Conservation (phyloP, 1,140 invertebrate genomes). For the Hestina assimilis region DNA sequence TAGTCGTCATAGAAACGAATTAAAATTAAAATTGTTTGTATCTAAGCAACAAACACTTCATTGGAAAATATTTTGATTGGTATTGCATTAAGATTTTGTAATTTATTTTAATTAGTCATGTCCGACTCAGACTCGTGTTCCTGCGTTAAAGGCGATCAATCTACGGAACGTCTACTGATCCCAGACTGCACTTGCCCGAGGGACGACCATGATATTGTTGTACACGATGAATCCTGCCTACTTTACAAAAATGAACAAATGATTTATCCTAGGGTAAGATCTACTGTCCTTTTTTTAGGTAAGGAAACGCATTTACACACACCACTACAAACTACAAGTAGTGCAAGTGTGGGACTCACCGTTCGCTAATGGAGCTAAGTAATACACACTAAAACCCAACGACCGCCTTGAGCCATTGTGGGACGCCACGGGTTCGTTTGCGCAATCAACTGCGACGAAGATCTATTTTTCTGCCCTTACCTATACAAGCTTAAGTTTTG, state of each 20-base stretch:
- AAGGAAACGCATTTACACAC: no score
- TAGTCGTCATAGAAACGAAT: not conserved
- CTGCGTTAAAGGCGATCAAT: constrained; percentile 27
- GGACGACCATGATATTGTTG: constrained; percentile 43
- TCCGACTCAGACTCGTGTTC: constrained; percentile 15
- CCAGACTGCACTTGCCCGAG: constrained; percentile 39
- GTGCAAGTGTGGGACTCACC: no score
- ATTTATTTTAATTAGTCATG: constrained; percentile 4
- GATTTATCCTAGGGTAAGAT: constrained; percentile 43
- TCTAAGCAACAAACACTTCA: constrained; percentile 35
- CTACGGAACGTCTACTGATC: constrained; percentile 3
- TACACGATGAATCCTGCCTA: constrained; percentile 48
- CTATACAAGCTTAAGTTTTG: no score
- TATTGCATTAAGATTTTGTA: not conserved
- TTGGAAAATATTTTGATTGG: not conserved
- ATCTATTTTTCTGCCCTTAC: no score
- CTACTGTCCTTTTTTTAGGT: constrained; percentile 11
- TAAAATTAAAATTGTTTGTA: constrained; percentile 14
- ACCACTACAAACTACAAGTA: no score
- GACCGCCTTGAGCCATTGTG: no score
- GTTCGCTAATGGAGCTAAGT: no score
- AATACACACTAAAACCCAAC: no score
- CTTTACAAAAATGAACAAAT: constrained; percentile 51
- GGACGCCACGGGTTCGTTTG: no score
- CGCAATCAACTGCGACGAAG: no score